Percentiles rank a stretch among this genome's conserved stretches.
phyloP scores from a whole-genome alignment of 2,797 vertebrate genomes.

The Hoplostethus mediterraneus region DNA sequence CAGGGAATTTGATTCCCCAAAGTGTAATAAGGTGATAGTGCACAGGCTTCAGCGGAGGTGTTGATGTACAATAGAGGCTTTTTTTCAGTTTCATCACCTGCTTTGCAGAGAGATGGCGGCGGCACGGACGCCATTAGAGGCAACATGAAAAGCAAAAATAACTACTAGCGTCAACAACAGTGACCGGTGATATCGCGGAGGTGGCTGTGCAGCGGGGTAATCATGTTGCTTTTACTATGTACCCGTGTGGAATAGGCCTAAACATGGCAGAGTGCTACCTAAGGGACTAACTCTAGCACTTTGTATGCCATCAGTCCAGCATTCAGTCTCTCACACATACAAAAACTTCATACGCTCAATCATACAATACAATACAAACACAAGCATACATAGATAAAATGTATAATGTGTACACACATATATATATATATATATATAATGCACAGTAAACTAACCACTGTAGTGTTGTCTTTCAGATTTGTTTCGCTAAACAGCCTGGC shows the following conservation, averaged over 20 bases:
- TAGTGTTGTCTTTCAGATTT: constrained; percentile 29
- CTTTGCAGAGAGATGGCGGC: constrained; percentile 36
- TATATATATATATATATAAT: constrained; percentile 36
- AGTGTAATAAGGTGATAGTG: constrained; percentile 40
- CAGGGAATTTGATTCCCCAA: constrained; percentile 16
- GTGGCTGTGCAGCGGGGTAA: constrained; percentile 33
- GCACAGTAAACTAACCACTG: constrained; percentile 35
- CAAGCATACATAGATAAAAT: constrained; percentile 75
- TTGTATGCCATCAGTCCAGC: constrained; percentile 43
- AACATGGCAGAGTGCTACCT: constrained; percentile 1
- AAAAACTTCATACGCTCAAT: constrained; percentile 23
- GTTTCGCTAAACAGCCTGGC: constrained; percentile 29
- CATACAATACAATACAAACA: constrained; percentile 61
- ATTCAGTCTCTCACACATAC: constrained; percentile 45
- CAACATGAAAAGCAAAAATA: constrained; percentile 50
- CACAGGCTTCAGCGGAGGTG: constrained; percentile 19
- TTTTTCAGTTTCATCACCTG: constrained; percentile 52
- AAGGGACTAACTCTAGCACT: constrained; percentile 24
- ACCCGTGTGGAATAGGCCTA: constrained; percentile 45
- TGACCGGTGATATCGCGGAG: constrained; percentile 38
- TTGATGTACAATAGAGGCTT: background rate
- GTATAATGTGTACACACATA: constrained; percentile 65
- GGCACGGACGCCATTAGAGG: constrained; percentile 38
- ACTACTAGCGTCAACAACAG: constrained; percentile 16
- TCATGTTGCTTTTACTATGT: constrained; percentile 57